Evolutionary conservation across 2,113 vertebrate species (phyloP).

Genomic region (Uria aalge): DNA sequence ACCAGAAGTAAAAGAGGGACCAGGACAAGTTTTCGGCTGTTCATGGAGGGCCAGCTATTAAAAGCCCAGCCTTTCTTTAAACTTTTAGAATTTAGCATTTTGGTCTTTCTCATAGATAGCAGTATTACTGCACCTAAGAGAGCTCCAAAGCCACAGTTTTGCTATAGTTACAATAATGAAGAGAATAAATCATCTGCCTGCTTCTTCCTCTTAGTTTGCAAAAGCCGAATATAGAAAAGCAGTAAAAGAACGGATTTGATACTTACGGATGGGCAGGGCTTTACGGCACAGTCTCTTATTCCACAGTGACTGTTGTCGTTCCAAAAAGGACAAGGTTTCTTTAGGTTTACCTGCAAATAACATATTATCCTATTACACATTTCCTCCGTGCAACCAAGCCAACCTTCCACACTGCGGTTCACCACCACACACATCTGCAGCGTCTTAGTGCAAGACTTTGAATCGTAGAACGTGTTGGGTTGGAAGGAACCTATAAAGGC

Average conservation of each 20-base stretch:
- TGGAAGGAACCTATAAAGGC: no score
- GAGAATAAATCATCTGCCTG: not conserved
- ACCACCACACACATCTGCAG: not conserved
- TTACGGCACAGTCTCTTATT: constrained; percentile 85
- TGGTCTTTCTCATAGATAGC: not conserved
- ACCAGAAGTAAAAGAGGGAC: not conserved
- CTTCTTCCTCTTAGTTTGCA: not conserved
- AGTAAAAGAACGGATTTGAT: not conserved
- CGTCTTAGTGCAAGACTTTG: not conserved
- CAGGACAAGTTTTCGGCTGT: not conserved
- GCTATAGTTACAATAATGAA: rapidly evolving
- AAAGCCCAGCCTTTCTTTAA: not conserved
- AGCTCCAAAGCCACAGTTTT: not conserved
- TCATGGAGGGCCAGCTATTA: not conserved
- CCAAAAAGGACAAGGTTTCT: constrained; percentile 94
- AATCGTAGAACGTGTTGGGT: no score
- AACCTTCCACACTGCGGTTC: not conserved
- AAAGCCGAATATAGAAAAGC: not conserved
- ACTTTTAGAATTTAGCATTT: not conserved
- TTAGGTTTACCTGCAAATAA: constrained; percentile 85
- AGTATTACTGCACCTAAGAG: not conserved
- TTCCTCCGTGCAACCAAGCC: not conserved
- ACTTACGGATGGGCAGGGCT: constrained; percentile 87
- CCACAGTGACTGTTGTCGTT: constrained; percentile 83
- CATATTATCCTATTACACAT: not conserved